Percentiles rank a stretch among this genome's conserved stretches.
phyloP scores from a whole-genome alignment of 2,113 vertebrate species.

The Lasiurus cinereus region DNA sequence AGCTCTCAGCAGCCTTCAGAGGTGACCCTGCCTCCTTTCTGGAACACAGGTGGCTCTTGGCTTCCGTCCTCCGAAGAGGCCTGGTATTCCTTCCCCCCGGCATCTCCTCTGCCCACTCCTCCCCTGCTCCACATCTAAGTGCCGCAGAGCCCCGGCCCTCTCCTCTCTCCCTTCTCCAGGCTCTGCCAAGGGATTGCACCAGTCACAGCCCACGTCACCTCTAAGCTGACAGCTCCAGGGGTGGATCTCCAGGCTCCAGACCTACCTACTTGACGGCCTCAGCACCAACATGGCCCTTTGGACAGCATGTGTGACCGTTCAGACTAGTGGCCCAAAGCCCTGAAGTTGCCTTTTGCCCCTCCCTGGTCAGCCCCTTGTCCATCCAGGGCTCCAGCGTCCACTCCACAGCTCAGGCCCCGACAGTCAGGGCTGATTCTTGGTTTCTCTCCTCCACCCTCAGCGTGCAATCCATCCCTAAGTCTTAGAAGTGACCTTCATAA shows the following conservation, averaged over 20 bases:
- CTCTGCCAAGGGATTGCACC: background rate
- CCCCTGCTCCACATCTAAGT: too few species aligned
- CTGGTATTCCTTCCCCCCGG: too few species aligned
- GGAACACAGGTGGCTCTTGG: background rate
- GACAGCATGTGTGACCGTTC: accelerated
- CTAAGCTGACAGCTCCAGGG: background rate
- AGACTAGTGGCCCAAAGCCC: background rate
- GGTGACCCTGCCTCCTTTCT: background rate
- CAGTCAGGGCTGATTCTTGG: background rate
- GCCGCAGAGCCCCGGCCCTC: too few species aligned
- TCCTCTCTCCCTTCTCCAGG: background rate
- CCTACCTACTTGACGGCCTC: background rate
- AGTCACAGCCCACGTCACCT: background rate
- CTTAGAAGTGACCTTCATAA: background rate
- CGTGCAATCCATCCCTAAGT: background rate
- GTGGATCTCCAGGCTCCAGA: background rate
- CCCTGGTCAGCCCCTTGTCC: background rate
- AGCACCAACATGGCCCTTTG: too few species aligned
- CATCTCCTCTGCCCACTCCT: too few species aligned
- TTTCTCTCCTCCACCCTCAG: background rate
- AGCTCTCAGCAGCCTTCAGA: background rate
- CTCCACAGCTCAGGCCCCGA: background rate
- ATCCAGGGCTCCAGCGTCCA: background rate
- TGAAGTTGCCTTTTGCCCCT: background rate
- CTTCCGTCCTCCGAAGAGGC: too few species aligned